These are phyloP conservation scores for Sylvia atricapilla DNA, from an alignment of 2,113 vertebrate species.

Conservation along the genomic window DNA sequence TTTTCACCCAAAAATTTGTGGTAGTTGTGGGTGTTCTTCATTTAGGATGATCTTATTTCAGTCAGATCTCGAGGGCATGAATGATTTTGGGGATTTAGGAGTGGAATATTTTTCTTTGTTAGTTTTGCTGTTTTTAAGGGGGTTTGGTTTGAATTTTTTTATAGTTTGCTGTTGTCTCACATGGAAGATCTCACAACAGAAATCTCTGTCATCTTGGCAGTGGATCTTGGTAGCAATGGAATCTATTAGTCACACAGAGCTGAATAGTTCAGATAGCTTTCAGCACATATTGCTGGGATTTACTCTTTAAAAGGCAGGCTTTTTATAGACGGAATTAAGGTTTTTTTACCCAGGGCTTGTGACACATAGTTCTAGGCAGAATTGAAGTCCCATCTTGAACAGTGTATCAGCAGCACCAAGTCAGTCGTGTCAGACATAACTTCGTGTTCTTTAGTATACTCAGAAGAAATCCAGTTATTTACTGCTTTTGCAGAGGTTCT, in stretches of 20 bases:
- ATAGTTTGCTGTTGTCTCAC: neutral
- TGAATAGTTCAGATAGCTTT: constrained; percentile 1
- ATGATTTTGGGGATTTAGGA: neutral
- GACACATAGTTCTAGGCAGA: neutral
- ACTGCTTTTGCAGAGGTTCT: neutral
- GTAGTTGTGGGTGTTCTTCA: neutral
- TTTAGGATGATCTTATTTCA: neutral
- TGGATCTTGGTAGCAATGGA: neutral
- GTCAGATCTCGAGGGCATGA: fast-evolving
- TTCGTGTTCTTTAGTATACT: neutral
- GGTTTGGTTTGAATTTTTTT: fast-evolving
- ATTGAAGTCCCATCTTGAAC: neutral
- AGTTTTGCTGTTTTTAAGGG: fast-evolving
- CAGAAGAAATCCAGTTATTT: neutral
- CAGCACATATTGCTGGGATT: neutral
- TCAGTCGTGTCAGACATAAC: fast-evolving
- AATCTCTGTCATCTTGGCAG: neutral
- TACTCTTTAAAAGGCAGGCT: neutral
- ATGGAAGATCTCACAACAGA: neutral
- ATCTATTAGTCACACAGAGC: constrained; percentile 11
- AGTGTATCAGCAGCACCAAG: neutral
- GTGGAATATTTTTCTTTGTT: neutral
- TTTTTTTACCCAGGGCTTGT: neutral
- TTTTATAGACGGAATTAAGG: neutral
- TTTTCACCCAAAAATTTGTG: neutral